Percentiles rank a stretch among this genome's conserved stretches.
These are phyloP conservation scores for Nasonia vitripennis DNA, from an alignment of 1,140 invertebrate genomes.

Conservation along the genomic window DNA sequence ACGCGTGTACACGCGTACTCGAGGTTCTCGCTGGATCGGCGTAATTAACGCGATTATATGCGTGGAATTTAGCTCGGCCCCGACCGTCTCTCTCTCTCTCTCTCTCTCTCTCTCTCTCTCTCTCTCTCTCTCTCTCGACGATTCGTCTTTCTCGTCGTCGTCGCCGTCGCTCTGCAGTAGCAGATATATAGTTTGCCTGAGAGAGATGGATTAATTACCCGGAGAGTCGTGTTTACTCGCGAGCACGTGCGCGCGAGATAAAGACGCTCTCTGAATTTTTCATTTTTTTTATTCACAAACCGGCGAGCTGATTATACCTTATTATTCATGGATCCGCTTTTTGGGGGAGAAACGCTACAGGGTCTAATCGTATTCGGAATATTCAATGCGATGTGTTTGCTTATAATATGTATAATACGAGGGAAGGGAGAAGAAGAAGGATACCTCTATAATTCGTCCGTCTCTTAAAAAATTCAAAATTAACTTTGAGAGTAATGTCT, in stretches of 20 bases:
- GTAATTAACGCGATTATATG: slow-evolving; percentile 38
- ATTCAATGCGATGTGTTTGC: no score
- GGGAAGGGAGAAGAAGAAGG: no score
- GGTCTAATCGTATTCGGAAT: no score
- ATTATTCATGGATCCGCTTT: no score
- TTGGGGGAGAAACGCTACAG: no score
- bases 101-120: no score
- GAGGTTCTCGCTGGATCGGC: slow-evolving; percentile 17
- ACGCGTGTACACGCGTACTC: not conserved
- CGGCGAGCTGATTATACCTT: not conserved
- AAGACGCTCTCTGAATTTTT: not conserved
- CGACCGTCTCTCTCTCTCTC: not conserved
- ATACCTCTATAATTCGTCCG: no score
- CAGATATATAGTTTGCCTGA: not conserved
- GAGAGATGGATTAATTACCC: not conserved
- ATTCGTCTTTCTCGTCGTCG: not conserved
- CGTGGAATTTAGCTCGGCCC: slow-evolving; percentile 7
- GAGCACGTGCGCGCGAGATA: not conserved
- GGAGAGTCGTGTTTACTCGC: not conserved
- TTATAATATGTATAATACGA: no score
- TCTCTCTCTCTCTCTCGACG: not conserved
- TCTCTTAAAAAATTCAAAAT: no score
- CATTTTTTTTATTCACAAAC: not conserved
- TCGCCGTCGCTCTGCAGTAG: not conserved
- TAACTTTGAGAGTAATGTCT: not conserved